Percentiles rank a stretch among this genome's conserved stretches.
Conservation (phyloP, 2,888 invertebrate species). For the Dyspetes luteomarginatus region DNA sequence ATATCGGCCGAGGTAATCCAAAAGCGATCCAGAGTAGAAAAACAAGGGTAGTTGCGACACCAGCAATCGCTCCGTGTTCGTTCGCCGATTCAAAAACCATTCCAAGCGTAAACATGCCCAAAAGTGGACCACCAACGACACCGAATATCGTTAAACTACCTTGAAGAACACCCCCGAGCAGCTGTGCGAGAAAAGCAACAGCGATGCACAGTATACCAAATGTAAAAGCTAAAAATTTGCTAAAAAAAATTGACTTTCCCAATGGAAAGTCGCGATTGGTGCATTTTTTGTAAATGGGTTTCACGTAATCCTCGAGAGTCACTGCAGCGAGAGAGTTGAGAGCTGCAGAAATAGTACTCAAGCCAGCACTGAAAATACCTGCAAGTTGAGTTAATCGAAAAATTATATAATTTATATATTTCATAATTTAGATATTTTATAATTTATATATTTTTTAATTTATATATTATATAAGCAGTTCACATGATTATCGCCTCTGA, state of each 20-base stretch:
- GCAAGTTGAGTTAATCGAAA: no score
- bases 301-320: slow-evolving; percentile 93
- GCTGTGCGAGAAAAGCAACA: slow-evolving; percentile 92
- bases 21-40: slow-evolving; percentile 93
- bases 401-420: no score
- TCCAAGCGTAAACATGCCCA: slow-evolving; percentile 93
- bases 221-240: slow-evolving; percentile 88
- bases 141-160: slow-evolving; percentile 94
- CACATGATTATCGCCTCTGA: no score
- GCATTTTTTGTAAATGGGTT: slow-evolving; percentile 77
- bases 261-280: slow-evolving; percentile 71
- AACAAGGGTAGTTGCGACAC: slow-evolving; percentile 87
- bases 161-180: slow-evolving; percentile 94
- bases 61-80: slow-evolving; percentile 89
- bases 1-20: slow-evolving; percentile 89
- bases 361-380: slow-evolving; percentile 94
- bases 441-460: no score
- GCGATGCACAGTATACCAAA: slow-evolving; percentile 92
- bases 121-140: slow-evolving; percentile 93
- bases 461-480: no score
- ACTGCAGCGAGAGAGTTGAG: slow-evolving; percentile 96
- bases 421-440: no score
- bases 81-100: slow-evolving; percentile 91
- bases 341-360: slow-evolving; percentile 96
- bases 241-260: slow-evolving; percentile 68